A percentile compares a stretch with the other conserved stretches of the same genome.
These are phyloP conservation scores for Dendrophyllia cribrosa DNA, from an alignment of 64 coral and sea anemone genomes.

Conservation along the genomic window DNA sequence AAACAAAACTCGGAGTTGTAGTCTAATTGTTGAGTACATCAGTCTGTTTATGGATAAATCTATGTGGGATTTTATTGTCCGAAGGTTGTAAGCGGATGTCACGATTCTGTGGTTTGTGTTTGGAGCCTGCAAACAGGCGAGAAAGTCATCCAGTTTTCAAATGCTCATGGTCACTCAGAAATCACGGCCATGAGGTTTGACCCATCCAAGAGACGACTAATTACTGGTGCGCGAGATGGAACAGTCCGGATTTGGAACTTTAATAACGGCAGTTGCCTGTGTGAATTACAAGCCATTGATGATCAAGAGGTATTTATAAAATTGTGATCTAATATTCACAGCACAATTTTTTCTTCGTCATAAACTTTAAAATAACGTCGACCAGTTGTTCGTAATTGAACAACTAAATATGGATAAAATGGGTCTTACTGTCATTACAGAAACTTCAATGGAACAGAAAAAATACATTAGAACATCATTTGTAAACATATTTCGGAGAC, in stretches of 20 bases:
- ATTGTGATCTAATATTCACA: too few relatives aligned
- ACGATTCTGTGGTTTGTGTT: constrained; percentile 97
- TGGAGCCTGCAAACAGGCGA: constrained; percentile 97
- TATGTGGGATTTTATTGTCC: neutral
- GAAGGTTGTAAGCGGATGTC: constrained; percentile 93
- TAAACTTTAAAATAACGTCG: too few relatives aligned
- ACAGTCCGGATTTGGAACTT: constrained; percentile 97
- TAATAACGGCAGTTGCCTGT: constrained; percentile 93
- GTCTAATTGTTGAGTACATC: too few relatives aligned
- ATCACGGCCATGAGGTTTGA: constrained; percentile 99
- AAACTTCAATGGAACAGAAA: too few relatives aligned
- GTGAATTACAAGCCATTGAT: constrained; percentile 72
- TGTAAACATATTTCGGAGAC: too few relatives aligned
- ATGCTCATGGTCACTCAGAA: constrained; percentile 85
- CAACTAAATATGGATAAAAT: too few relatives aligned
- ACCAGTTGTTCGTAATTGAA: too few relatives aligned
- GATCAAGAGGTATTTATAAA: constrained; percentile 75
- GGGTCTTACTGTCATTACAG: too few relatives aligned
- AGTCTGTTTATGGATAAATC: too few relatives aligned
- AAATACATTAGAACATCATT: too few relatives aligned
- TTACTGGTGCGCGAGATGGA: constrained; percentile 90
- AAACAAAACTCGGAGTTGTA: too few relatives aligned
- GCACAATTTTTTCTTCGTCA: too few relatives aligned
- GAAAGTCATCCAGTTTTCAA: constrained; percentile 96
- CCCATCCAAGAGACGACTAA: constrained; percentile 78